A percentile compares a stretch with the other conserved stretches of the same genome.
These are phyloP conservation scores for Drosophila percnosoma DNA, from an alignment of 2,888 invertebrate species.

Conservation along the genomic window DNA sequence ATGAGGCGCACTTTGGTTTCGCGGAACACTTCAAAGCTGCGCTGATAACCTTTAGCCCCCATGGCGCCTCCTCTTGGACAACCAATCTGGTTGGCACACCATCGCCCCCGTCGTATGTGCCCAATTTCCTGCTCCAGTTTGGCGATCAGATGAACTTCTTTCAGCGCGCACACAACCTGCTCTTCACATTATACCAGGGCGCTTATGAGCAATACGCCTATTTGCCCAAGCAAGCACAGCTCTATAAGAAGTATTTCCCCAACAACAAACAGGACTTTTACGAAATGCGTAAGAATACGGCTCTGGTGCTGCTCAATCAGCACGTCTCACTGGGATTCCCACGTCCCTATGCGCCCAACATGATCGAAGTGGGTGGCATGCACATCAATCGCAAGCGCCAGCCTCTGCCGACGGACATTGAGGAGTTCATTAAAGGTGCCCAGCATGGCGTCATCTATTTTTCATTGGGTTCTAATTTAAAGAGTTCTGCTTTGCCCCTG, in stretches of 20 bases:
- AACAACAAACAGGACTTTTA: slow-evolving; percentile 55
- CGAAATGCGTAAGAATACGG: slow-evolving; percentile 67
- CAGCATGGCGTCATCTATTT: slow-evolving; percentile 85
- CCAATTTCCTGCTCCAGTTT: slow-evolving; percentile 66
- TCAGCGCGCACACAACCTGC: slow-evolving; percentile 81
- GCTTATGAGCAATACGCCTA: slow-evolving; percentile 58
- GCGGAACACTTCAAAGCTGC: slow-evolving; percentile 76
- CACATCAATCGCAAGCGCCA: slow-evolving; percentile 79
- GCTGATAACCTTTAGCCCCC: slow-evolving; percentile 60
- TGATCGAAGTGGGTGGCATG: slow-evolving; percentile 84
- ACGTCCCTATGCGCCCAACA: slow-evolving; percentile 83
- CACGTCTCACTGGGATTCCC: slow-evolving; percentile 82
- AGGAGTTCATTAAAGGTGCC: slow-evolving; percentile 83
- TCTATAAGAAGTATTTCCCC: slow-evolving; percentile 65
- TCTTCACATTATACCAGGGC: slow-evolving; percentile 54
- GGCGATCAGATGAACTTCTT: slow-evolving; percentile 82
- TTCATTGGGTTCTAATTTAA: slow-evolving; percentile 85
- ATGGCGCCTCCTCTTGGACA: slow-evolving; percentile 77
- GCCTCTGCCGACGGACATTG: slow-evolving; percentile 80
- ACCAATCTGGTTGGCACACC: slow-evolving; percentile 73
- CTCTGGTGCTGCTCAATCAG: slow-evolving; percentile 80
- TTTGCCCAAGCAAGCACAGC: slow-evolving; percentile 73
- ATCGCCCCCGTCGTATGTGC: slow-evolving; percentile 81
- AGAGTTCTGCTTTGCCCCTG: slow-evolving; percentile 69
- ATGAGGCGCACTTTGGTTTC: slow-evolving; percentile 82